These are phyloP conservation scores for Zygothrica quintamaculata DNA, from an alignment of 2,888 invertebrate genomes.

Conservation along the genomic window DNA sequence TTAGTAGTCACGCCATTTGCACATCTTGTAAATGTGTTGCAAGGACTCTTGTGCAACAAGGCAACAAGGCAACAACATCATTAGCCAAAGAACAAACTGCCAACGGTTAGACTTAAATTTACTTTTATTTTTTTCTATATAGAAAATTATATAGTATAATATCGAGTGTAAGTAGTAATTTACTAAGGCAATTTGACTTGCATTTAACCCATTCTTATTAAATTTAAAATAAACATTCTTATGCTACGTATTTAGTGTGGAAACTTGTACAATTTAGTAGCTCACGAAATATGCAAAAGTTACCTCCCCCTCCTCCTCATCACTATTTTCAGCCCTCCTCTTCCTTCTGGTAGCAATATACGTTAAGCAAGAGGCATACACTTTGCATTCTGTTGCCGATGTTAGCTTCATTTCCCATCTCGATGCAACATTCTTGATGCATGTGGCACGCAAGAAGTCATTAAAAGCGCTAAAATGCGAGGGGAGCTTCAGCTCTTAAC, in stretches of 20 bases:
- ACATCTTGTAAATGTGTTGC: conserved; percentile 37
- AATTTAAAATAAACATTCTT: conserved; percentile 54
- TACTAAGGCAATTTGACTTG: conserved; percentile 14
- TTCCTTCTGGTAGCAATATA: no score
- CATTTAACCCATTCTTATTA: conserved; percentile 47
- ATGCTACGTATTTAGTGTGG: conserved; percentile 40
- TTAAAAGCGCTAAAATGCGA: conserved; percentile 58
- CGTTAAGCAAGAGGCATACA: no score
- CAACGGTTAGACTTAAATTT: conserved; percentile 43
- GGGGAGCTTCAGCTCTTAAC: conserved; percentile 32
- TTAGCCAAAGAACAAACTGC: conserved; percentile 54
- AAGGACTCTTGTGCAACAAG: conserved; percentile 64
- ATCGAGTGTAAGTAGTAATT: not conserved
- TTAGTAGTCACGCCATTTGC: conserved; percentile 49
- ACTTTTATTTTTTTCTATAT: no score
- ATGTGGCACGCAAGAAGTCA: conserved; percentile 76
- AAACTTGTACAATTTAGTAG: conserved; percentile 44
- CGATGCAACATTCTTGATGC: conserved; percentile 47
- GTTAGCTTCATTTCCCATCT: conserved; percentile 5
- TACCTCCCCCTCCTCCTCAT: not conserved
- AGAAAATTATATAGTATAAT: not conserved
- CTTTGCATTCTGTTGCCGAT: conserved; percentile 49
- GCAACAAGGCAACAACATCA: no score
- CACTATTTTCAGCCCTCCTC: no score
- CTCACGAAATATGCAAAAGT: conserved; percentile 38